Percentiles rank a stretch among this genome's conserved stretches.
Evolutionary conservation across 2,113 vertebrate species (phyloP).

Genomic region (Anoura caudifer): DNA sequence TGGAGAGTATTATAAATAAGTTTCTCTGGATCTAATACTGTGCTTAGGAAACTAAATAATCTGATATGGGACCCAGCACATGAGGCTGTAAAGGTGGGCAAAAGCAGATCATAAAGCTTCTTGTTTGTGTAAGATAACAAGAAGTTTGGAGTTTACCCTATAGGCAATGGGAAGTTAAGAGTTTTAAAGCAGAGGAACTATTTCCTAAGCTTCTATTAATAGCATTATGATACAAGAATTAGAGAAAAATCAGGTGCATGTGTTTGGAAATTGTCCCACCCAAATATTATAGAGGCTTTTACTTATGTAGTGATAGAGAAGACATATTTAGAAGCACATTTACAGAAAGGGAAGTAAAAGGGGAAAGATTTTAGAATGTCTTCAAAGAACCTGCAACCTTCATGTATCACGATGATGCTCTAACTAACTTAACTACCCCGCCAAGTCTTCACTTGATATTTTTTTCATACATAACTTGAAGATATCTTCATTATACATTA

Average conservation of each 20-base stretch:
- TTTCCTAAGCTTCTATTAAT: neutral
- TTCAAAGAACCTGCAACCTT: too few species aligned
- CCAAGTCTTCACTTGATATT: neutral
- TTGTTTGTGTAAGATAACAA: neutral
- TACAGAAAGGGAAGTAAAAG: neutral
- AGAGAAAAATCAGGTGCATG: neutral
- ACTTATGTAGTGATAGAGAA: neutral
- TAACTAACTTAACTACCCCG: too few species aligned
- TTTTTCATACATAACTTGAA: neutral
- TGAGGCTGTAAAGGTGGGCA: neutral
- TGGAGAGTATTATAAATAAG: neutral
- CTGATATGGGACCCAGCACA: neutral
- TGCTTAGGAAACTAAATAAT: neutral
- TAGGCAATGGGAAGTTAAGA: neutral
- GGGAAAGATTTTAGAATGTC: neutral
- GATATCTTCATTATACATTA: neutral
- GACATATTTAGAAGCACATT: neutral
- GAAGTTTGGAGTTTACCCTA: neutral
- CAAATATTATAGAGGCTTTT: neutral
- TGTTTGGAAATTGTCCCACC: neutral
- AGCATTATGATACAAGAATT: neutral
- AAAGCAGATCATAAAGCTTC: neutral
- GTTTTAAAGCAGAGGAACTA: constrained; percentile 12
- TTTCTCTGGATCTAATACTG: neutral
- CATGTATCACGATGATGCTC: too few species aligned